Evolutionary conservation across 2,888 invertebrate genomes (phyloP), one percentile per base, ranked within the genome.

Genomic region (Rhyacophila evoluta): DNA sequence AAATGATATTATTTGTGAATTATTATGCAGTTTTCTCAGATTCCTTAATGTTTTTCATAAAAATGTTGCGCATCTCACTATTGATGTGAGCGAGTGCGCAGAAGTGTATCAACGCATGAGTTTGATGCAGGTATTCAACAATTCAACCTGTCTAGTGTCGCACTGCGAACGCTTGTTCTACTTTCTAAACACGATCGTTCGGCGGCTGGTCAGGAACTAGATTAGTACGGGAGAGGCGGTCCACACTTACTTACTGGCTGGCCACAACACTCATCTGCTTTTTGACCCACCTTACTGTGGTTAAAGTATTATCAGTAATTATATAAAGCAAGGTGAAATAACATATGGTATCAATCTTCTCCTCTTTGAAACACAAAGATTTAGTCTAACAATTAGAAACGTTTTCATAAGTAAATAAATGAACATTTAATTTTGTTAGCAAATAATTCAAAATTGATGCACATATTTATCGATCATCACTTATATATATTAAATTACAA

Each of bases 121-220:
- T 55, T 55, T 55, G 77, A 55, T 77, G 70, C 41, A 77, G 19
- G 55, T 55, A 55, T 55, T 55, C 55, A 55, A 55, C 55, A 55
- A 70, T 68, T 74, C 73, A 74, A 77, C 74, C 75, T 80, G 74
- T 78, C 78, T 74, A 55, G 15, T 55, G 55, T 55, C 55, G 70
- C 75, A 77, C 55, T 68, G 55, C 36, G 70, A 73, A 75, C 67
- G 72, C 70, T 76, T 76, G 81, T 78, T 78, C 81, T 81, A 81
- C 81, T 81, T 81, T 81, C 81, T 81, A 79, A 81, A 81, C 79
- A 78, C 75, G 79, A 79, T 81, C 75, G 77, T 79, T 77, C 38
- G 69, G 55, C 10, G 75, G 38, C 70, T 36, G 28, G 68, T 74
- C 33, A 70, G 78, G 73, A 79, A 77, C 80, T 80, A 80, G 80